Evolutionary conservation across 2,888 invertebrate species (phyloP), one percentile per base, ranked within the genome.

Genomic region (Tenthredo amoena): DNA sequence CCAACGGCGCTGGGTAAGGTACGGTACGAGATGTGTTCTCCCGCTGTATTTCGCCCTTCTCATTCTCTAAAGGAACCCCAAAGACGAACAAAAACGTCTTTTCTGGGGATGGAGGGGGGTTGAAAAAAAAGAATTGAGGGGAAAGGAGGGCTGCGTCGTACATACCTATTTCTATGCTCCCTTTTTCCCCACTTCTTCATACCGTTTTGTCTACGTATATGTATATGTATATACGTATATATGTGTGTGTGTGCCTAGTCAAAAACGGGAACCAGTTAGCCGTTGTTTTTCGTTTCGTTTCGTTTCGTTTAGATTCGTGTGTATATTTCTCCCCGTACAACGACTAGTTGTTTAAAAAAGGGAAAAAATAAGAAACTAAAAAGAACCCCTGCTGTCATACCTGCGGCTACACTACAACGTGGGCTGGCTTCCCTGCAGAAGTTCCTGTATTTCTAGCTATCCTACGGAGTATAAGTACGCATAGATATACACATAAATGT

Each of bases 21-120:
- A 43, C 40, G 21, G 34, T 85, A 26, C 62, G 55, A 55, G 55
- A 9, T 71, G n/a, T 18, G 0, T 7, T 6, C 74, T 76, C 18
- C 84, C 18, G 34, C 79, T 31, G 55, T 7, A 7, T 7, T 43
- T 77, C 86, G 72, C 84, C 79, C 86, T 37, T 79, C 62, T 81
- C 10, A 55, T 65, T 85, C 74, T 84, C 15, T 31, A 71, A 21
- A 40, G 47, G 55, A 58, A 47, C 84, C 86, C 74, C 68, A 83
- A 77, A 81, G 85, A 86, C 83, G 83, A 65, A 88, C 87, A 91
- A 90, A 91, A 90, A 91, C 90, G 89, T 91, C 91, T 91, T 89
- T 71, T 50, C 34, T 31, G 2, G 21, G 21, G 90, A 88, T 91
- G 90, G 90, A 7, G 15, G 15, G 26, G 26, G 15, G 18, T 21